Percentiles rank a stretch among this genome's conserved stretches.
phyloP scores from a whole-genome alignment of 2,113 vertebrate species.

The Chrysemys picta region DNA sequence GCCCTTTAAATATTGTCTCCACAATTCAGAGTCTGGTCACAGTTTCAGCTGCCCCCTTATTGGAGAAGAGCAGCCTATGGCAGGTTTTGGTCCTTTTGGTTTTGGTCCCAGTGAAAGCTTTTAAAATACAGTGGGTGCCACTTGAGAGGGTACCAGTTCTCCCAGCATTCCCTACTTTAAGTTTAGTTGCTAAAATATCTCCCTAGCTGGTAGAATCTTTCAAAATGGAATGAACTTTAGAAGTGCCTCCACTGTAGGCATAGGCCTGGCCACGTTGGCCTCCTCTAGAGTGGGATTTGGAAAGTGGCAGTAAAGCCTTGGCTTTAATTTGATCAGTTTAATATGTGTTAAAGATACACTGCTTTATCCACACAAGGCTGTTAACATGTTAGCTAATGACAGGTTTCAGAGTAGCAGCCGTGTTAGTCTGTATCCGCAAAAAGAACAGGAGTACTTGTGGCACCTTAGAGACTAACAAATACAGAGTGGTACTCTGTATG shows the following conservation, averaged over 20 bases:
- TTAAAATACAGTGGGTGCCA: background rate
- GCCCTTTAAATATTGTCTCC: background rate
- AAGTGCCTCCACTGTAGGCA: background rate
- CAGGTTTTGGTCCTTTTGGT: background rate
- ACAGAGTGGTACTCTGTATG: no score
- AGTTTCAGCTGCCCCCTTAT: background rate
- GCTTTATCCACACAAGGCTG: background rate
- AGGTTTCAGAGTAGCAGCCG: no score
- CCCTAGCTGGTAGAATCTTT: background rate
- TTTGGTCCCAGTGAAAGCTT: background rate
- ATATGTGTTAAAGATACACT: background rate
- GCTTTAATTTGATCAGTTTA: background rate
- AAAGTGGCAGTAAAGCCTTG: background rate
- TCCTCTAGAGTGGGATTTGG: accelerated
- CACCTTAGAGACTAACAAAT: no score
- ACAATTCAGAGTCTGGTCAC: background rate
- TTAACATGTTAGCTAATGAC: background rate
- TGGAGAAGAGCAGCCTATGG: background rate
- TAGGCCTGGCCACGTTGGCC: background rate
- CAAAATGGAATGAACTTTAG: background rate
- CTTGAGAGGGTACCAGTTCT: background rate
- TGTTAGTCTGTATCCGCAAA: no score
- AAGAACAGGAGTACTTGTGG: no score
- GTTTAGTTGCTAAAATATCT: background rate
- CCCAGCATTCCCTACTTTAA: background rate